Evolutionary conservation across 2,113 vertebrate genomes (phyloP), one percentile per base, ranked within the genome.

Genomic region (Numida meleagris): DNA sequence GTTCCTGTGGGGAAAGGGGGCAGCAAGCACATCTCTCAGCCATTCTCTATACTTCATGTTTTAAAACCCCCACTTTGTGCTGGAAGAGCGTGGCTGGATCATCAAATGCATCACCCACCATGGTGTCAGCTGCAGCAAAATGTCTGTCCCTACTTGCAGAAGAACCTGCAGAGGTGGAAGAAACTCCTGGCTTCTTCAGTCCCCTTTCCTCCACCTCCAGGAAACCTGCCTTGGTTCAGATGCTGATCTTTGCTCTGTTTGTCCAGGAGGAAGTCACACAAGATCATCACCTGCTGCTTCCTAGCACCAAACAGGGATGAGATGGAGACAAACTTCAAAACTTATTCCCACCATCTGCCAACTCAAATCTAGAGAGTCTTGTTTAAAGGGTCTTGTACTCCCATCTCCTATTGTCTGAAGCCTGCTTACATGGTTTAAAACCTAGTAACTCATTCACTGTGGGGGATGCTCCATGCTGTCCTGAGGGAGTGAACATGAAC

Each of bases 401-500:
- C 43, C 2, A 0, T 91, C 92, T 94, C 58, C 29, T 76, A 0
- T 58, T 70, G 23, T 43, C 66, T 79, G 83, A 73, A 84, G 53
- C 67, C 75, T 2, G 0, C 65, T 82, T 85, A 33, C 53, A 40
- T 66, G 2, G 16, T 94, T 93, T 89, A 61, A 91, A 74, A 89
- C 38, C 59, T 62, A 45, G 93, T 72, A 91, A 96, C 11, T 90
- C 86, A 89, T 89, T 19, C 27, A 45, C 31, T 87, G 71, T 75
- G 77, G 89, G 86, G 89, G 91, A 76, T 92, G 86, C n/a, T 92
- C 77, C 62, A 10, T 75, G 77, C 73, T 84, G 74, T 94, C 71
- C 89, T 1, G 29, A 92, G 91, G 93, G 82, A 70, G 12, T 36
- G 58, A 94, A 91, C 91, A 45, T 76, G 84, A 94, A 73, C 36